Conservation (phyloP, 2,113 vertebrate species). For the Thamnophis sirtalis region DNA sequence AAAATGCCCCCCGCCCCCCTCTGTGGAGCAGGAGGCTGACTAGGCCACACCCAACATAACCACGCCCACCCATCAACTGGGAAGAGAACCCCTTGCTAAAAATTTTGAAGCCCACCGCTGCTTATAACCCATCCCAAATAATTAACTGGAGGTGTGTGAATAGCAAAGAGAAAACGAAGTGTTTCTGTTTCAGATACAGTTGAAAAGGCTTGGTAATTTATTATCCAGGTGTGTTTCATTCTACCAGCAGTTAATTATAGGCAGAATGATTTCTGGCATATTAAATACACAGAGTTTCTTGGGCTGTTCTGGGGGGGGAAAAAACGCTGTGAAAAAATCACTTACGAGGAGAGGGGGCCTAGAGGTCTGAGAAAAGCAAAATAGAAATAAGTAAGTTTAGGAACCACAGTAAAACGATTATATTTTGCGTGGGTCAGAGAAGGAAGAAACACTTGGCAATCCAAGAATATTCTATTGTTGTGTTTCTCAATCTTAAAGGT, state of each 20-base stretch:
- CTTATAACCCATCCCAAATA: constrained; percentile 37
- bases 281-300: constrained; percentile 23
- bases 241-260: constrained; percentile 53
- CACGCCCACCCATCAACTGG: too few relatives aligned
- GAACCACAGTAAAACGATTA: not conserved
- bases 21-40: too few relatives aligned
- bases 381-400: not conserved
- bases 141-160: constrained; percentile 33
- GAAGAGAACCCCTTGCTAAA: too few relatives aligned
- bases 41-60: too few relatives aligned
- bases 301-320: not conserved
- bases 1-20: too few relatives aligned
- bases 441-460: not conserved
- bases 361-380: constrained; percentile 6
- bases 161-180: not conserved
- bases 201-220: constrained; percentile 10
- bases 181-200: not conserved
- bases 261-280: constrained; percentile 22
- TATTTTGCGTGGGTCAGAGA: not conserved
- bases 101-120: too few relatives aligned
- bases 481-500: too few relatives aligned
- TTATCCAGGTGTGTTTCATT: constrained; percentile 26
- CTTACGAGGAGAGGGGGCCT: constrained; percentile 11
- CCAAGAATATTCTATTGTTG: not conserved
- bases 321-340: constrained; percentile 6